Percentiles rank a stretch among this genome's conserved stretches.
Conservation (phyloP, 2,113 vertebrate species). For the Daboia siamensis region DNA sequence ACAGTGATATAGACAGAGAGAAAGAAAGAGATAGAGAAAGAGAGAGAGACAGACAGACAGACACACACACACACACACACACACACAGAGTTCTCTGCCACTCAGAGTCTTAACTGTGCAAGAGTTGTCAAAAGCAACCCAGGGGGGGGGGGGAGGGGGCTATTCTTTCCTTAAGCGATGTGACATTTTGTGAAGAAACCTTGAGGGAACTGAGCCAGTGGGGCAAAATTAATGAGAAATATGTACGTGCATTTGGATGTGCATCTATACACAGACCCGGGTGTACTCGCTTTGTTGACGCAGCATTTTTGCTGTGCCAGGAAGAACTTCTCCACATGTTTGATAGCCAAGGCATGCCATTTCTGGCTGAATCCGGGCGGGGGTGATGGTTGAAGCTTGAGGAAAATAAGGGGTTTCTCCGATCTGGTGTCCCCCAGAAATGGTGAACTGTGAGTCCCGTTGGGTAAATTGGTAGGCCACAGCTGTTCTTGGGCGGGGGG, state of each 20-base stretch:
- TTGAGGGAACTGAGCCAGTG: not conserved
- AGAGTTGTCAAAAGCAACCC: constrained; percentile 1
- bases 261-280: too few relatives aligned
- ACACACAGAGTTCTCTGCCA: not conserved
- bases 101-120: constrained; percentile 20
- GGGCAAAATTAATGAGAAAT: not conserved
- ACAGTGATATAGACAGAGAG: too few relatives aligned
- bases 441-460: too few relatives aligned
- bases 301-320: not conserved
- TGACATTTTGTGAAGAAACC: not conserved
- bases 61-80: too few relatives aligned
- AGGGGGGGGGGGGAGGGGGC: not conserved
- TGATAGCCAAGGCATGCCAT: not conserved
- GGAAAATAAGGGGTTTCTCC: not conserved
- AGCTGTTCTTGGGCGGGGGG: too few relatives aligned
- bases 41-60: too few relatives aligned
- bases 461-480: too few relatives aligned
- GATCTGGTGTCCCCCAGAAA: not conserved
- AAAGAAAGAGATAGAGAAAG: too few relatives aligned
- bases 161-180: not conserved
- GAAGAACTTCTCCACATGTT: not conserved
- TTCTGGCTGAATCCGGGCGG: not conserved
- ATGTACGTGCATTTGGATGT: too few relatives aligned
- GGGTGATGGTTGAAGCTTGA: not conserved
- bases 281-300: too few relatives aligned